Evolutionary conservation across 2,888 invertebrate genomes (phyloP).

Genomic region (Malacosoma neustria): DNA sequence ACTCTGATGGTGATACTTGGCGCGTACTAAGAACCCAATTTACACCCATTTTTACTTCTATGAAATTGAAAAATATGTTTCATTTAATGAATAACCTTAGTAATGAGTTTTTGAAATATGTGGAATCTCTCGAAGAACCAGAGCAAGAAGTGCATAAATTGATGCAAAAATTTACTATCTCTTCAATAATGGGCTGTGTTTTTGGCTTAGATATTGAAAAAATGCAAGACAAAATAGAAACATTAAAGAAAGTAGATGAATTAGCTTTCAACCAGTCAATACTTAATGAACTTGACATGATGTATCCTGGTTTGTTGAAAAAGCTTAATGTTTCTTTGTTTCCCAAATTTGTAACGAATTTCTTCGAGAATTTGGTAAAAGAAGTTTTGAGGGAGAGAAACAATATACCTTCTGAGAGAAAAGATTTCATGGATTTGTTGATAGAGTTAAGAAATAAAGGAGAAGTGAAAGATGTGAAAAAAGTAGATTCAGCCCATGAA

Average conservation of each 20-base stretch:
- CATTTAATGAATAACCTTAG: conserved; percentile 28
- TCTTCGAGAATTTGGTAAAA: conserved; percentile 25
- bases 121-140: conserved; percentile 13
- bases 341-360: conserved; percentile 18
- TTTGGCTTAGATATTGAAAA: conserved; percentile 32
- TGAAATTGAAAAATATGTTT: conserved; percentile 46
- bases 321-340: conserved; percentile 22
- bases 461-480: conserved; percentile 16
- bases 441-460: conserved; percentile 28
- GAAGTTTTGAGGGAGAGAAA: conserved; percentile 26
- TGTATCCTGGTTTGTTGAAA: conserved; percentile 35
- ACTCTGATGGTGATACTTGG: conserved; percentile 38
- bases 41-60: conserved; percentile 41
- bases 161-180: conserved; percentile 27
- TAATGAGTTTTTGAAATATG: conserved; percentile 24
- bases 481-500: conserved; percentile 12
- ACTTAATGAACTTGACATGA: conserved; percentile 25
- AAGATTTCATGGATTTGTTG: conserved; percentile 41
- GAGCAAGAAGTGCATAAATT: conserved; percentile 25
- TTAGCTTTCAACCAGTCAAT: conserved; percentile 13
- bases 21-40: conserved; percentile 28
- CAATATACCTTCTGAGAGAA: conserved; percentile 24
- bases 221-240: conserved; percentile 13
- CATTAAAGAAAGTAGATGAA: conserved; percentile 14
- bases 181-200: conserved; percentile 30